phyloP scores from a whole-genome alignment of 2,888 invertebrate genomes.

The Lithophane socia region DNA sequence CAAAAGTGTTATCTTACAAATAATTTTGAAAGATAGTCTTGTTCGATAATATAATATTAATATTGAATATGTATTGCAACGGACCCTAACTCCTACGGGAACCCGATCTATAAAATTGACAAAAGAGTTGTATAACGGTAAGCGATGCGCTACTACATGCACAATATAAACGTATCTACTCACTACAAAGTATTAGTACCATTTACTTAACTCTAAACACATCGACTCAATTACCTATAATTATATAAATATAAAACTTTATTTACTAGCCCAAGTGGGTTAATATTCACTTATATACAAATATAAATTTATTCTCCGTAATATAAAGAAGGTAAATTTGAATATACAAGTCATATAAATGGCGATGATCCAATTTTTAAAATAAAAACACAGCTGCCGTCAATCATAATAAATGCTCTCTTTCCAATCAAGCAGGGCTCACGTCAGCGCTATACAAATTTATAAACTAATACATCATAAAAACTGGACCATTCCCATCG shows the following conservation, averaged over 20 bases:
- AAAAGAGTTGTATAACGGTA: constrained; percentile 62
- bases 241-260: constrained; percentile 74
- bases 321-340: constrained; percentile 75
- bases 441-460: constrained; percentile 57
- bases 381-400: constrained; percentile 68
- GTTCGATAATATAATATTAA: constrained; percentile 33
- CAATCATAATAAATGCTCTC: constrained; percentile 55
- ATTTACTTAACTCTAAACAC: constrained; percentile 73
- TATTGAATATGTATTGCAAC: constrained; percentile 52
- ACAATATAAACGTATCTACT: constrained; percentile 69
- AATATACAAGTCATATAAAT: constrained; percentile 74
- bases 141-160: constrained; percentile 67
- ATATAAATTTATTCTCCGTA: constrained; percentile 76
- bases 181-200: constrained; percentile 78
- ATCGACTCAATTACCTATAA: constrained; percentile 68
- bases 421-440: constrained; percentile 36
- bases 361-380: constrained; percentile 73
- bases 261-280: constrained; percentile 72
- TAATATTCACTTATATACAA: constrained; percentile 78
- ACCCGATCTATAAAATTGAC: constrained; percentile 68
- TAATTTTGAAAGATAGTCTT: constrained; percentile 41
- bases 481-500: constrained; percentile 75
- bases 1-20: constrained; percentile 27
- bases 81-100: constrained; percentile 58
- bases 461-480: constrained; percentile 65